Evolutionary conservation across 2,888 invertebrate genomes (phyloP).

Genomic region (Drosophila maculinotata): DNA sequence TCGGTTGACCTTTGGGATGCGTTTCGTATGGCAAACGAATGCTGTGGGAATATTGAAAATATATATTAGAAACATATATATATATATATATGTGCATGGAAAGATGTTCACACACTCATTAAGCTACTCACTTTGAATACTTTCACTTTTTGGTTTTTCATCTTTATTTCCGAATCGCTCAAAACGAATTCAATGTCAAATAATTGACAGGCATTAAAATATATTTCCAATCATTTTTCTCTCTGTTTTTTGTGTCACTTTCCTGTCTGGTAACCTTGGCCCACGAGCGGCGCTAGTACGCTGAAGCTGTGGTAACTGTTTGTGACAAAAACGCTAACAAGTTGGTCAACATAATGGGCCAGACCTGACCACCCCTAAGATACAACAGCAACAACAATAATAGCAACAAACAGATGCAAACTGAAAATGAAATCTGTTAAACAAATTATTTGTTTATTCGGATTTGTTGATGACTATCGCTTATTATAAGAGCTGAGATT

Average conservation of each 20-base stretch:
- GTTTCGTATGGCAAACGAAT: background rate
- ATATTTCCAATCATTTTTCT: slow-evolving; percentile 6
- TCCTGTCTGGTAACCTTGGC: slow-evolving; percentile 52
- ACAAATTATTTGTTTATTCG: slow-evolving; percentile 13
- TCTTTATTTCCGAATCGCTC: slow-evolving; percentile 7
- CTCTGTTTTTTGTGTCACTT: slow-evolving; percentile 23
- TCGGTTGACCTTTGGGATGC: slow-evolving; percentile 13
- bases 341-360: slow-evolving; percentile 28
- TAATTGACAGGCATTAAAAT: slow-evolving; percentile 11
- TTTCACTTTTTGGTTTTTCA: slow-evolving; percentile 49
- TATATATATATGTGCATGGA: background rate
- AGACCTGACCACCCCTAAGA: slow-evolving; percentile 38
- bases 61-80: background rate
- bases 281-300: too few species aligned
- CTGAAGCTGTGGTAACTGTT: slow-evolving; percentile 17
- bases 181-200: slow-evolving; percentile 45
- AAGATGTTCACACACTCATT: slow-evolving; percentile 42
- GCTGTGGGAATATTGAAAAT: slow-evolving; percentile 42
- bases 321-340: slow-evolving; percentile 29
- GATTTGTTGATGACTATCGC: too few species aligned
- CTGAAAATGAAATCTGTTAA: slow-evolving; percentile 1
- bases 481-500: background rate
- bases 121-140: slow-evolving; percentile 14
- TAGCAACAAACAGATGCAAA: background rate
- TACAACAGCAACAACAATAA: background rate